Evolutionary conservation across 2,113 vertebrate species (phyloP), one percentile per base, ranked within the genome.

Genomic region (Bettongia penicillata): DNA sequence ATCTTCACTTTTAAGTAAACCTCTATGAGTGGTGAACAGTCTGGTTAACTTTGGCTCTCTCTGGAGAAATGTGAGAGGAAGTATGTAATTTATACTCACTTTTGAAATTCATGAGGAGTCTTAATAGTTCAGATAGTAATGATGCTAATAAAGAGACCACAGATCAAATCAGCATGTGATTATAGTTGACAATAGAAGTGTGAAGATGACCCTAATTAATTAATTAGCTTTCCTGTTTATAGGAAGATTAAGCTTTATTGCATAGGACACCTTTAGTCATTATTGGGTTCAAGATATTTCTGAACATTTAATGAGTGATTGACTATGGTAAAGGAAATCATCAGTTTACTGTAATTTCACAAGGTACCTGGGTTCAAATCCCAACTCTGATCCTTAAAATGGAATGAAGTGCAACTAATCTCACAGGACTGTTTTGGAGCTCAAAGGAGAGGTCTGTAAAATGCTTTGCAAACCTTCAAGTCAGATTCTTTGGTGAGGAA

Each of bases 181-280:
- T 84, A 84, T 43, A 84, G 68, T 43, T 84, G 43, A 84, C 68
- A 84, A 84, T 84, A 84, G 68, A 84, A 84, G 68, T 84, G 68
- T 84, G 68, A 84, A 84, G 68, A 84, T 84, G 68, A 84, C 68
- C 68, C 68, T 84, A 84, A 84, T 84, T 84, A 84, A 84, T 84
- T 84, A 84, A 84, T 84, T 84, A 84, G n/a, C n/a, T 84, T 23
- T n/a, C 68, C 43, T 84, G 68, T 84, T 77, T 84, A 84, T 84
- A 43, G 68, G 68, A 84, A 84, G 68, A 84, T 84, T 84, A 84
- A 84, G 68, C 68, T 84, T 84, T 84, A 84, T 84, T 43, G 68
- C 68, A 84, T 84, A 84, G 68, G 68, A 84, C 68, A 84, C 68
- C 68, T 84, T 84, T 84, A 84, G 68, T 19, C n/a, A 84, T 84